phyloP scores from a whole-genome alignment of 2,797 vertebrate genomes.

The Harpagifer antarcticus region DNA sequence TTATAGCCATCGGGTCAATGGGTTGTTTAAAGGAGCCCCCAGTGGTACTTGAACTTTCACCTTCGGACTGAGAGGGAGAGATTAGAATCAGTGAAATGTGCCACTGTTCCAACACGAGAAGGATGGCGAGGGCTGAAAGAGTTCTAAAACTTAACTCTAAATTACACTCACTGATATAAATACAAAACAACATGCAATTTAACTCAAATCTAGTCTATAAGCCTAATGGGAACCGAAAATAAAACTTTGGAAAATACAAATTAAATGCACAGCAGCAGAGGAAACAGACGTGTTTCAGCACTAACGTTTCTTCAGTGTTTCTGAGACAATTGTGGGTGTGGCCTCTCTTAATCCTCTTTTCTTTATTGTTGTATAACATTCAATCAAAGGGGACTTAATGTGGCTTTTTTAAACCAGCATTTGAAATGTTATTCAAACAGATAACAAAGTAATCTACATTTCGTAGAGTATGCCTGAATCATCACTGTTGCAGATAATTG shows the following conservation, averaged over 20 bases:
- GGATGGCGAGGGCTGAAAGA: background rate
- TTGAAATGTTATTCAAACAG: too few relatives aligned
- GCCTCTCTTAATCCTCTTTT: too few relatives aligned
- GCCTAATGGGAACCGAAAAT: too few relatives aligned
- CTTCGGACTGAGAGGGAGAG: conserved; percentile 13
- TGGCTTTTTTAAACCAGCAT: background rate
- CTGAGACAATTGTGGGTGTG: too few relatives aligned
- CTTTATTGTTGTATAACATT: background rate
- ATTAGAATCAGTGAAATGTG: conserved; percentile 28
- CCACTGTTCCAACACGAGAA: conserved; percentile 40
- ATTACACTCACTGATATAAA: conserved; percentile 1
- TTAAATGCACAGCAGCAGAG: too few relatives aligned
- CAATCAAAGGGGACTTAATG: background rate
- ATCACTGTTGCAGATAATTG: too few relatives aligned
- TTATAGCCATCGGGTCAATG: conserved; percentile 45
- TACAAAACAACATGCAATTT: too few relatives aligned
- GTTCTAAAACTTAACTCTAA: background rate
- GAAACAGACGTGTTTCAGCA: too few relatives aligned
- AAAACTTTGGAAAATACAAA: too few relatives aligned
- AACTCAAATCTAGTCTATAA: too few relatives aligned
- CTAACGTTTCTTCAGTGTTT: too few relatives aligned
- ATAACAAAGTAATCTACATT: background rate
- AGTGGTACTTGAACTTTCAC: conserved; percentile 47
- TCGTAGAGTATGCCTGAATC: background rate
- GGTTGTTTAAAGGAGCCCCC: conserved; percentile 2